Base-by-base conservation (phyloP, 2,797 vertebrate species). In the Graptemys geographica region DNA sequence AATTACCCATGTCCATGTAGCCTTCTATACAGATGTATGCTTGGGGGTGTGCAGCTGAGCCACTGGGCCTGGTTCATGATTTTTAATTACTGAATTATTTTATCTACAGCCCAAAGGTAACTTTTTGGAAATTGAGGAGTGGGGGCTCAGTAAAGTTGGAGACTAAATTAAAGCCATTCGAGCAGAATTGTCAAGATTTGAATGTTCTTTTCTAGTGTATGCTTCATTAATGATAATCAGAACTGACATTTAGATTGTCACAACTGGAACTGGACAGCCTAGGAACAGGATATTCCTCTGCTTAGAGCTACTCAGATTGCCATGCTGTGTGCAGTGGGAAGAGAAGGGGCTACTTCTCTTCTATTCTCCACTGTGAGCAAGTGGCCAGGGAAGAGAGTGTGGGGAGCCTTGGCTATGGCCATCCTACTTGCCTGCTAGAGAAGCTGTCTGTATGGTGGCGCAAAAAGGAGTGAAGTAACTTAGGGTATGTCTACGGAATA, bases 1-100 rank as follows among this genome's bases (percentile, higher is more conserved):
- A 74, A 84, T 89, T 25, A 88, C 2, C 1, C 37, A 49, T 92
- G 94, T 92, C 59, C 59, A 49, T 59, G 25, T 74, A 81, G 31
- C 74, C 59, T 13, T 11, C 11, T 62, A 79, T 89, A 41, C 62
- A 92, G 83, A 90, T 56, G 78, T 74, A 49, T 92, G 52, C 86
- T 95, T 88, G 52, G 89, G 89, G 84, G 52, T 93, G 53, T 83
- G 87, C 89, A 90, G 91, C 92, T 96, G 86, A 96, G 79, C 19
- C 72, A 82, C 27, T 65, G 65, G 41, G 12, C 74, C 27, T 49
- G 44, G 44, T 47, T 78, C 28, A 8, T 83, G 37, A 88, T 74
- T 69, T 27, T 59, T 33, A 79, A 27, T 56, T 47, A 18, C 16
- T 84, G 52, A 86, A 81, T 52, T 4, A 5, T 69, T 91, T 90